Evolutionary conservation across 2,888 invertebrate genomes (phyloP).

Genomic region (Melanophora roralis): DNA sequence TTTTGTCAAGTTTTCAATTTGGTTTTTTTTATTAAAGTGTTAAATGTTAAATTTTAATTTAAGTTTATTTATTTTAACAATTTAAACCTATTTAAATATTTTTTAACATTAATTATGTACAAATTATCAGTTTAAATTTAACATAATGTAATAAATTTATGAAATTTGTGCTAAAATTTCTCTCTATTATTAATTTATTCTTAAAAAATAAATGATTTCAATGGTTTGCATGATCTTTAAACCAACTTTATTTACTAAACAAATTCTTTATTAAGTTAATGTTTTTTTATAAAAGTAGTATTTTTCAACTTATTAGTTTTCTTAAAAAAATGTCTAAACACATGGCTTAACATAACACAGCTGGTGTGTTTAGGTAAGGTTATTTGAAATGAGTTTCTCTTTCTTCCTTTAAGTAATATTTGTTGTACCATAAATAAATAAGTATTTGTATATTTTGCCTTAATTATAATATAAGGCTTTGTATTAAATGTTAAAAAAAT

Average conservation of each 20-base stretch:
- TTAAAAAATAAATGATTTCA: background rate
- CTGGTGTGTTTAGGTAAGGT: background rate
- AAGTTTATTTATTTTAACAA: constrained; percentile 45
- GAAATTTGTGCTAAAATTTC: constrained; percentile 41
- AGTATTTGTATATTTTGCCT: constrained; percentile 2
- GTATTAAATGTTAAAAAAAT: constrained; percentile 42
- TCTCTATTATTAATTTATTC: background rate
- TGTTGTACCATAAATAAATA: too few species aligned
- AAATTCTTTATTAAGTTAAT: too few species aligned
- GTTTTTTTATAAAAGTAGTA: constrained; percentile 7
- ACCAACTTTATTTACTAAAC: too few species aligned
- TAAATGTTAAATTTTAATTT: background rate
- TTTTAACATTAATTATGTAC: constrained; percentile 15
- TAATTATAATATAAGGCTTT: constrained; percentile 15
- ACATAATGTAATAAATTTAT: constrained; percentile 14
- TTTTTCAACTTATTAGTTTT: constrained; percentile 14
- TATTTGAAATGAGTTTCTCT: background rate
- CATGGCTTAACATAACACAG: background rate
- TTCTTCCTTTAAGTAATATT: constrained; percentile 28
- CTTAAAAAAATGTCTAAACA: background rate
- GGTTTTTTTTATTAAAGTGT: constrained; percentile 23
- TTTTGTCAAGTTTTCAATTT: constrained; percentile 39
- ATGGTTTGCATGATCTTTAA: constrained; percentile 14
- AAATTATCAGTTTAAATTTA: background rate
- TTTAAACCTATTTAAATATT: constrained; percentile 33